Conservation (phyloP, 2,888 invertebrate species). For the Lepidochrysops patricia region DNA sequence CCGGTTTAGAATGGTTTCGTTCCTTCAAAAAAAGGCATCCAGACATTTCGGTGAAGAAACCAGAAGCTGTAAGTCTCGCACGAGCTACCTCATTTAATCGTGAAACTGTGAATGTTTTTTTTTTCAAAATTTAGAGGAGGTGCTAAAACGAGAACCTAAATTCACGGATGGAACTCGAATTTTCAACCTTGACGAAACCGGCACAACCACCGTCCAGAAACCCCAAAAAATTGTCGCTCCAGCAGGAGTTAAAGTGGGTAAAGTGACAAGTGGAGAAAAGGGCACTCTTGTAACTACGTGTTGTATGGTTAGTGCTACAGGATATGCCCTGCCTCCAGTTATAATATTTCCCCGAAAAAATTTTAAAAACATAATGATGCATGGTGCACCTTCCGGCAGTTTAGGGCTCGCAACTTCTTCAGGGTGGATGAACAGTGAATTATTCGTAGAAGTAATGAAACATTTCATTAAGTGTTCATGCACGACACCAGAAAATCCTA, state of each 20-base stretch:
- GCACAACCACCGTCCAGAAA: conserved; percentile 23
- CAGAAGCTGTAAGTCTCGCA: conserved; percentile 14
- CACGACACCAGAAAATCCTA: conserved; percentile 3
- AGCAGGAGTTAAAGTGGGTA: neutral
- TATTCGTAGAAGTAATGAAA: conserved; percentile 24
- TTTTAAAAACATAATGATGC: conserved; percentile 18
- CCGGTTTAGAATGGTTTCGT: neutral
- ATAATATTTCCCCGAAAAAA: conserved; percentile 24
- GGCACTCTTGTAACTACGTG: conserved; percentile 24
- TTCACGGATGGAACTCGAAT: conserved; percentile 15
- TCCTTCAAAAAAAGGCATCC: conserved; percentile 2
- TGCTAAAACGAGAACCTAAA: conserved; percentile 13
- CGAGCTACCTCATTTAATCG: conserved; percentile 21
- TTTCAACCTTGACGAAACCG: conserved; percentile 22
- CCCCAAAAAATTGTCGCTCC: conserved; percentile 10
- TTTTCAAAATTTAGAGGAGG: conserved; percentile 19
- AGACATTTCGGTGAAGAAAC: conserved; percentile 3
- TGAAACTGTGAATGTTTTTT: neutral
- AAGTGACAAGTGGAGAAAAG: conserved; percentile 9
- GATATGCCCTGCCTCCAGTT: conserved; percentile 22
- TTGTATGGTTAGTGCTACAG: conserved; percentile 20
- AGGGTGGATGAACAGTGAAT: conserved; percentile 20
- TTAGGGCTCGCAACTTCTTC: conserved; percentile 21
- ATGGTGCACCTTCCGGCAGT: conserved; percentile 22
- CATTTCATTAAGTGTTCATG: conserved; percentile 24